These are phyloP conservation scores for Caenorhabditis wallacei DNA, from an alignment of 2,888 invertebrate species.

Conservation along the genomic window DNA sequence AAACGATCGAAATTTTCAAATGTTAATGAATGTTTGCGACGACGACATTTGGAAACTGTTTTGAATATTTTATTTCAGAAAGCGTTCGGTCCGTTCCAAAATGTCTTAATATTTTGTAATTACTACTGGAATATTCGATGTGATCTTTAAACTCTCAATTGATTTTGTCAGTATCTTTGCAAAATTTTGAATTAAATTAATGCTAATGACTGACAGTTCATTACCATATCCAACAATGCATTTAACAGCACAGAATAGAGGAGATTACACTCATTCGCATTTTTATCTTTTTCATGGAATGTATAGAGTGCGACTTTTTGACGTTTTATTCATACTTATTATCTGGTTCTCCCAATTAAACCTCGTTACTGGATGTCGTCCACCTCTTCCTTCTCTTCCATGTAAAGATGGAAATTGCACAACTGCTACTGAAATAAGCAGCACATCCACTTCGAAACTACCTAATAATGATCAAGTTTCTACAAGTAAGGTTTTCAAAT, in stretches of 20 bases:
- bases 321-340: conserved; percentile 23
- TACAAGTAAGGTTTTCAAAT: conserved; percentile 1
- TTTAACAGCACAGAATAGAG: conserved; percentile 15
- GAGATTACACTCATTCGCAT: background rate
- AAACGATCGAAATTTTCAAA: background rate
- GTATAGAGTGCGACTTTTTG: conserved; percentile 30
- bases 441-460: conserved; percentile 4
- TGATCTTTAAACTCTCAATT: conserved; percentile 1
- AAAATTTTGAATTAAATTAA: conserved; percentile 30
- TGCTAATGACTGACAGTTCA: conserved; percentile 23
- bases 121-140: background rate
- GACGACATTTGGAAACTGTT: no score
- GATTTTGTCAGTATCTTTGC: background rate
- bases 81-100: no score
- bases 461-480: conserved; percentile 9
- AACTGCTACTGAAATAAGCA: conserved; percentile 9
- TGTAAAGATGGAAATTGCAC: conserved; percentile 39
- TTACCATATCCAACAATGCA: conserved; percentile 40
- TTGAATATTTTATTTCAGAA: no score
- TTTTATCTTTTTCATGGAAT: conserved; percentile 47
- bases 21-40: no score
- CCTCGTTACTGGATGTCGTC: conserved; percentile 20
- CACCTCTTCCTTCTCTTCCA: conserved; percentile 42
- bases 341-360: background rate
- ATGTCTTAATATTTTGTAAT: background rate